phyloP scores from a whole-genome alignment of 2,888 invertebrate genomes.

The Tetranychus truncatus region DNA sequence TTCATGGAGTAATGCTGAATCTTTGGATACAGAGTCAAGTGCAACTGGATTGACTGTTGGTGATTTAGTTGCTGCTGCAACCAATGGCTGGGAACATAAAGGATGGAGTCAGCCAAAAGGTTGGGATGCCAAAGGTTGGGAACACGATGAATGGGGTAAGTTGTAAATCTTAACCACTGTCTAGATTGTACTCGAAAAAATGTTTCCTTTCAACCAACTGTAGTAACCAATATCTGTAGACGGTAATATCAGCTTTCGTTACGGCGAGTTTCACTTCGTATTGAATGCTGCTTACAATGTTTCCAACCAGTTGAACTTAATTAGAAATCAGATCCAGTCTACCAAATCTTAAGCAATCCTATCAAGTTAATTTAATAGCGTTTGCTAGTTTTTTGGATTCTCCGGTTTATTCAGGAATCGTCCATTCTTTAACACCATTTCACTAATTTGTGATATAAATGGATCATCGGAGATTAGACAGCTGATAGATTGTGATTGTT shows the following conservation, averaged over 20 bases:
- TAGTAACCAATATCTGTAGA: not conserved
- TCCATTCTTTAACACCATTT: too few relatives aligned
- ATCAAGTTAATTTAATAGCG: too few relatives aligned
- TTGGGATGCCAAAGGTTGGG: conserved; percentile 4
- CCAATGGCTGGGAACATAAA: not conserved
- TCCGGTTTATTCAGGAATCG: too few relatives aligned
- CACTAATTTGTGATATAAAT: too few relatives aligned
- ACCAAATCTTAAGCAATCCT: too few relatives aligned
- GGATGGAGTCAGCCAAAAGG: not conserved
- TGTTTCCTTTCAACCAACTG: too few relatives aligned
- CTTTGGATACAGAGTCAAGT: not conserved
- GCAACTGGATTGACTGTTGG: not conserved
- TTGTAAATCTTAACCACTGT: not conserved
- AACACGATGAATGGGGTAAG: conserved; percentile 9
- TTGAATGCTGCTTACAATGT: too few relatives aligned
- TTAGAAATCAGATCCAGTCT: not conserved
- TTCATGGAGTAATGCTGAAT: not conserved
- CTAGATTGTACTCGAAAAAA: too few relatives aligned
- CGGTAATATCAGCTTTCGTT: not conserved
- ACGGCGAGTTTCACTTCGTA: not conserved
- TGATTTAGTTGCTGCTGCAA: not conserved
- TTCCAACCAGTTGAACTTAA: too few relatives aligned
- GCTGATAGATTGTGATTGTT: too few relatives aligned
- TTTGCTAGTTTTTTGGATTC: too few relatives aligned
- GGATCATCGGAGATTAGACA: too few relatives aligned